Percentiles rank a stretch among this genome's conserved stretches.
phyloP scores from a whole-genome alignment of 2,113 vertebrate genomes.

The Cranoglanis bouderius region DNA sequence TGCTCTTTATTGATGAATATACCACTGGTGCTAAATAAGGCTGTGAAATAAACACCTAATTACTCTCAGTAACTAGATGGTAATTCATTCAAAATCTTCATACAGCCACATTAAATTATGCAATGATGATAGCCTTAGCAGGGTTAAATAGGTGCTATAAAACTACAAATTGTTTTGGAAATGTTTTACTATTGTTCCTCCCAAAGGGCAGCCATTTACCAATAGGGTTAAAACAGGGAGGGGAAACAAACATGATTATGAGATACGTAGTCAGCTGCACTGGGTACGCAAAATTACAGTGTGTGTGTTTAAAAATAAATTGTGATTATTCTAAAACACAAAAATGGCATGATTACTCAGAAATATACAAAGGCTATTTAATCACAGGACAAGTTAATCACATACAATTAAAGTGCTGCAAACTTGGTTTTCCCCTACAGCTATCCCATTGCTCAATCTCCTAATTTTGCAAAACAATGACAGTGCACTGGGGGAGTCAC shows the following conservation, averaged over 20 bases:
- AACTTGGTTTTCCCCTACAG: conserved; percentile 43
- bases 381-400: conserved; percentile 48
- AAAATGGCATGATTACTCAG: conserved; percentile 45
- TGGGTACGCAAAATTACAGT: conserved; percentile 48
- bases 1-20: conserved; percentile 32
- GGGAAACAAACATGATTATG: conserved; percentile 39
- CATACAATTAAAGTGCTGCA: conserved; percentile 48
- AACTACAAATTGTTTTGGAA: neutral
- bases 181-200: conserved; percentile 21
- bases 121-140: neutral
- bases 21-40: conserved; percentile 10
- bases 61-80: neutral
- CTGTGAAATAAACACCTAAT: neutral
- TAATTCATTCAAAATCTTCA: neutral
- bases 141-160: neutral
- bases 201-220: conserved; percentile 28
- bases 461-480: conserved; percentile 55
- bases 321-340: conserved; percentile 35
- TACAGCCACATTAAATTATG: neutral
- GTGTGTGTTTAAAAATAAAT: conserved; percentile 34
- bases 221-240: conserved; percentile 30
- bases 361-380: conserved; percentile 51
- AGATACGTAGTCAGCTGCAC: conserved; percentile 36
- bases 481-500: conserved; percentile 53
- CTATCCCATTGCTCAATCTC: conserved; percentile 48